These are phyloP conservation scores for Chanos chanos DNA, from an alignment of 2,797 vertebrate species.

Conservation along the genomic window DNA sequence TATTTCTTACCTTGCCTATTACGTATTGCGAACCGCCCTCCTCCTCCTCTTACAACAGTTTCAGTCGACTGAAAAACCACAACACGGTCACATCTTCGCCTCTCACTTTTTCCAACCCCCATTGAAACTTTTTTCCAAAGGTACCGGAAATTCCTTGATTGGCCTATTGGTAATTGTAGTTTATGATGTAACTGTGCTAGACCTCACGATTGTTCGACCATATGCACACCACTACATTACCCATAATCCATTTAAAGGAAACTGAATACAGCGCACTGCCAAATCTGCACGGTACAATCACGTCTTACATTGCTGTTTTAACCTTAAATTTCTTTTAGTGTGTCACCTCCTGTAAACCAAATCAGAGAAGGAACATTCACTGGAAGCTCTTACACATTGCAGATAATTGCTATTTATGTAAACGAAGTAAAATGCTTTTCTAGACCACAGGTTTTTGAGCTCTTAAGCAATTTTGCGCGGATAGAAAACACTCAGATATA, in stretches of 20 bases:
- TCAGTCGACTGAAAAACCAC: constrained; percentile 46
- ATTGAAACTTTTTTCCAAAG: constrained; percentile 66
- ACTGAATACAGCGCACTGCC: neutral
- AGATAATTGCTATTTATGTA: no score
- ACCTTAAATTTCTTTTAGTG: no score
- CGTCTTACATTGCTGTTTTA: neutral
- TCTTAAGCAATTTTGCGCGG: no score
- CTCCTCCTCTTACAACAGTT: constrained; percentile 49
- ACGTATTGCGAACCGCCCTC: constrained; percentile 34
- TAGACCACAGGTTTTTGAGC: no score
- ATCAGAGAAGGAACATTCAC: no score
- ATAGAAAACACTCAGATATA: no score
- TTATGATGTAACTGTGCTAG: constrained; percentile 30
- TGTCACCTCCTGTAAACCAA: no score
- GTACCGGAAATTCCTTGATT: constrained; percentile 64
- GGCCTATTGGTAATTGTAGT: constrained; percentile 72
- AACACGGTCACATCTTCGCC: constrained; percentile 55
- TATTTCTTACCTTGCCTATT: constrained; percentile 41
- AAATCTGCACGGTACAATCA: neutral
- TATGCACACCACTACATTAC: constrained; percentile 58
- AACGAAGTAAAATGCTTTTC: no score
- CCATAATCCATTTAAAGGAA: constrained; percentile 56
- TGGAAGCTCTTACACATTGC: no score
- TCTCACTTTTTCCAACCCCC: constrained; percentile 51
- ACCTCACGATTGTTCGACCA: constrained; percentile 11